Evolutionary conservation across 1,140 invertebrate genomes (phyloP), one percentile per base, ranked within the genome.

Genomic region (Elysia chlorotica): DNA sequence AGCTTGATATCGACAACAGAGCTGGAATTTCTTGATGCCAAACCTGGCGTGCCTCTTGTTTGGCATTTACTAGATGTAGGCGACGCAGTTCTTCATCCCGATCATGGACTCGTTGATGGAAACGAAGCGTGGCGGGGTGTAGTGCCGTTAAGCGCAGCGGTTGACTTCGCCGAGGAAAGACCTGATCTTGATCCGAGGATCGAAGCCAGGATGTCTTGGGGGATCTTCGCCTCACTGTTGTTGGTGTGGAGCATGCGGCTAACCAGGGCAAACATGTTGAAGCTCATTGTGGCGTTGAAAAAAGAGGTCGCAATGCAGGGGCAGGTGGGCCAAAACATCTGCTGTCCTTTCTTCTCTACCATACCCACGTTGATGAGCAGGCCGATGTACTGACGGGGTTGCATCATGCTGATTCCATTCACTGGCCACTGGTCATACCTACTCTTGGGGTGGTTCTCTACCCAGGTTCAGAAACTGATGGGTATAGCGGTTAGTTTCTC

Each of bases 1-100:
- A 75, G 30, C 21, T 74, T 56, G 10, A 71, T 54, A 36, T 62
- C 48, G 6, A 41, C 5, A 19, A 69, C 71, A 75, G 10, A 78
- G 59, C 38, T 61, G 71, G 21, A 71, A 76, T 33, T 75, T 73
- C 48, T 78, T 76, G 23, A 78, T 71, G 2, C 70, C 74, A 63
- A 78, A 63, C 19, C 61, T 4, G 19, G 61, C 61, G 35, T 63
- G 61, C 5, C 61, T 4, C 48, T 77, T 75, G 31, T 73, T 76
- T n/a, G 77, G 77, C 72, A 78, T 74, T 61, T 74, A 78, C 48
- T 78, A 72, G 14, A 73, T 65, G 56, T 56, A 74, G 2, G 31
- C 48, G 59, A 25, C 48, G 10, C 75, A 31, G 57, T 72, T 71
- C 57, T 76, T 74, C 38, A 74, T 70, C 1, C 75, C 72, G 6